Evolutionary conservation across 2,113 vertebrate species (phyloP).

Genomic region (Laterallus jamaicensis): DNA sequence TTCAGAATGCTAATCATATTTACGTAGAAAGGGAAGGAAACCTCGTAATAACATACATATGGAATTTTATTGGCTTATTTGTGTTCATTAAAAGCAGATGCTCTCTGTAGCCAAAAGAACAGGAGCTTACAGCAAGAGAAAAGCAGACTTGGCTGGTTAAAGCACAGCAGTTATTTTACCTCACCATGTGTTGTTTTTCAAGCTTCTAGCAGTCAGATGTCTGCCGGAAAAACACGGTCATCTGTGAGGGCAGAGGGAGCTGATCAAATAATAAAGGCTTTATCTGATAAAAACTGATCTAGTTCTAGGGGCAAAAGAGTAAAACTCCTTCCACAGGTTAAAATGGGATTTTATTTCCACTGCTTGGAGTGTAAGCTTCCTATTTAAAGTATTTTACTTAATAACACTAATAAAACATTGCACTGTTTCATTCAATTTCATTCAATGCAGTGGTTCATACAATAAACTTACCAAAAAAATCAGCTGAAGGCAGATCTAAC

Average conservation of each 20-base stretch:
- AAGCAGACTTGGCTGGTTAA: slow-evolving; percentile 5
- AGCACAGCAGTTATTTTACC: background rate
- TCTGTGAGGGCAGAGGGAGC: background rate
- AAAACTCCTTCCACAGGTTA: background rate
- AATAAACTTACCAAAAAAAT: background rate
- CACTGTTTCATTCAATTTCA: background rate
- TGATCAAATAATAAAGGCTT: slow-evolving; percentile 29
- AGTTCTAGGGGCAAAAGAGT: background rate
- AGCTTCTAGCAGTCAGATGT: slow-evolving; percentile 7
- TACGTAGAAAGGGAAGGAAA: background rate
- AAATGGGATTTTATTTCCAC: background rate
- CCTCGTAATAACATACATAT: background rate
- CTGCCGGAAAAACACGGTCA: background rate
- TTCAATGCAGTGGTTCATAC: background rate
- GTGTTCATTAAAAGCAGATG: slow-evolving; percentile 18
- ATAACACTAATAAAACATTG: background rate
- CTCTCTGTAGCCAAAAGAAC: background rate
- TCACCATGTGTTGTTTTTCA: slow-evolving; percentile 22
- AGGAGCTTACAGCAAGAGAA: background rate
- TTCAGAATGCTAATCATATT: slow-evolving; percentile 15
- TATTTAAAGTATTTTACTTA: background rate
- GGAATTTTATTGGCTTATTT: slow-evolving; percentile 10
- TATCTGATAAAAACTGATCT: background rate
- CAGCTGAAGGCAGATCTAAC: background rate
- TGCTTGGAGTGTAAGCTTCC: background rate